Evolutionary conservation across 1,140 invertebrate genomes (phyloP).

Genomic region (Gryon sp.): DNA sequence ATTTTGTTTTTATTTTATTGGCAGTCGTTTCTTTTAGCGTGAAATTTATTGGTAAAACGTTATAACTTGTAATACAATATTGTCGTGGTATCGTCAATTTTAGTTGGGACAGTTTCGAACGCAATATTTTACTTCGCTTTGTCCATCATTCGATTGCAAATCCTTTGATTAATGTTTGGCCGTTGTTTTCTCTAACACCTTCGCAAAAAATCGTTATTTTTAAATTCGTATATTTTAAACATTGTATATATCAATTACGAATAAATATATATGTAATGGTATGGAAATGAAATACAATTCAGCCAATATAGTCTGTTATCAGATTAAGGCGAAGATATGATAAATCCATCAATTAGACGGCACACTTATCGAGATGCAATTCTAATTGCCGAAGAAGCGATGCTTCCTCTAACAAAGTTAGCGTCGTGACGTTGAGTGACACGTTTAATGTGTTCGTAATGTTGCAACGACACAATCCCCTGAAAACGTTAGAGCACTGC

Average conservation of each 20-base stretch:
- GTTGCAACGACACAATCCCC: slow-evolving; percentile 66
- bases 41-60: too few relatives aligned
- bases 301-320: too few relatives aligned
- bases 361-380: slow-evolving; percentile 49
- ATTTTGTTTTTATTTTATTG: too few relatives aligned
- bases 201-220: too few relatives aligned
- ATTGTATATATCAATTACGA: too few relatives aligned
- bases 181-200: slow-evolving; percentile 28
- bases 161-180: slow-evolving; percentile 21
- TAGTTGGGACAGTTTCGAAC: slow-evolving; percentile 2
- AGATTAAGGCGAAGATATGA: background rate
- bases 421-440: slow-evolving; percentile 75
- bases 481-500: slow-evolving; percentile 36
- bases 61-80: slow-evolving; percentile 14
- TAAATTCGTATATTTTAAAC: too few relatives aligned
- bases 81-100: slow-evolving; percentile 24
- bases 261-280: too few relatives aligned
- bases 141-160: slow-evolving; percentile 19
- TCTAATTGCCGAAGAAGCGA: slow-evolving; percentile 32
- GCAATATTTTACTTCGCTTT: slow-evolving; percentile 18
- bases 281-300: too few relatives aligned
- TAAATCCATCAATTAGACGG: slow-evolving; percentile 24
- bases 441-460: slow-evolving; percentile 74
- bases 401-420: slow-evolving; percentile 25
- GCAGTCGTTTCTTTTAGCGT: too few relatives aligned